Evolutionary conservation across 2,888 invertebrate species (phyloP), one percentile per base, ranked within the genome.

Genomic region (Lithophane semibrunnea): DNA sequence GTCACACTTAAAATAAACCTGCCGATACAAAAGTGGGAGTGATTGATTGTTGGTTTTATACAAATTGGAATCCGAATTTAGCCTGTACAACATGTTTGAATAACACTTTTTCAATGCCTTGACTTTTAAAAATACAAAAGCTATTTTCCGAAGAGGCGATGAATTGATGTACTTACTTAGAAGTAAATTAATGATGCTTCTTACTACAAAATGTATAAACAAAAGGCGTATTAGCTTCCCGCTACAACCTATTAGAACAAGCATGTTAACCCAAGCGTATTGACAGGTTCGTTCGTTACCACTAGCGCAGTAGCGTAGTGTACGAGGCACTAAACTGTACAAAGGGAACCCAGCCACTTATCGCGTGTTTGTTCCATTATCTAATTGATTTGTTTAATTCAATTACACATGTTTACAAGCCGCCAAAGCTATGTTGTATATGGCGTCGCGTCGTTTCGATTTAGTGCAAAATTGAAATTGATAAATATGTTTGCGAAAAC

Each of bases 1-100:
- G 80, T 80, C 77, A 88, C 84, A 86, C 87, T 87, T 85, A 86
- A 80, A 86, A 77, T 79, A 86, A 86, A 88, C 87, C 85, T 82
- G 75, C 65, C 66, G 72, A 80, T 76, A 80, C 65, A 80, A 76
- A 79, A 84, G 79, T 86, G 63, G 64, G 73, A 78, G 76, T 82
- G 82, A 77, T 84, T 79, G 80, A 84, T 88, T 86, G 83, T 84
- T 88, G 77, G 71, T 74, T 84, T 81, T 81, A 75, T 79, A 84
- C 79, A 84, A 83, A 84, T 77, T 79, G 79, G 61, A 74, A 75
- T 75, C 65, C 71, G 75, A 80, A 67, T 67, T 73, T 54, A 61
- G 73, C 75, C 66, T 80, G 73, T 77, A 68, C 75, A 83, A 84
- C 70, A 77, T 86, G 83, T 76, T 85, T 83, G 72, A 83, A 81